phyloP scores from a whole-genome alignment of 2,797 vertebrate genomes.

The Benthosema pterotum region DNA sequence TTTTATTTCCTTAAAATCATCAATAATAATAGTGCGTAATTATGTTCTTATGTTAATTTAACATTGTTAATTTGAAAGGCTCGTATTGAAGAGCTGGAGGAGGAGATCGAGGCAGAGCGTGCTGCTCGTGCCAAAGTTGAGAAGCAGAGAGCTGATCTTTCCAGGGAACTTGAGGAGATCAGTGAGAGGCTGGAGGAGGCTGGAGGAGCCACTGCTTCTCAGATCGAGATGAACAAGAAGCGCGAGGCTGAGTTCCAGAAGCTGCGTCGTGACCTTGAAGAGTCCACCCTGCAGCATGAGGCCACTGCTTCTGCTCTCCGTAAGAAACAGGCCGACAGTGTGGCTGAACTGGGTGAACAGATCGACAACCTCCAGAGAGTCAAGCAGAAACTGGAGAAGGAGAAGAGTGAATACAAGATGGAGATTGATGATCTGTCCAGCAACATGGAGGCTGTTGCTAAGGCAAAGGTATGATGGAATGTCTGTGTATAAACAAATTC shows the following conservation, averaged over 20 bases:
- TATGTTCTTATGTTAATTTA: neutral
- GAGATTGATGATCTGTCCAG: conserved; percentile 85
- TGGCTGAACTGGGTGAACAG: conserved; percentile 86
- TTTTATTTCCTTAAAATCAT: neutral
- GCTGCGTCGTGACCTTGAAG: conserved; percentile 83
- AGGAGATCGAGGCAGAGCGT: conserved; percentile 86
- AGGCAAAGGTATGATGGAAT: conserved; percentile 61
- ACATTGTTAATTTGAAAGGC: conserved; percentile 66
- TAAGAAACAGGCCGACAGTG: conserved; percentile 86
- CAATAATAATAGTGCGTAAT: neutral
- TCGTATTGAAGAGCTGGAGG: conserved; percentile 86
- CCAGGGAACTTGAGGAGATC: conserved; percentile 79
- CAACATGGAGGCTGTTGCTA: conserved; percentile 83
- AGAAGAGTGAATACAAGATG: conserved; percentile 90
- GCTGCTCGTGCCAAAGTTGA: conserved; percentile 78
- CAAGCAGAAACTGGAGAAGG: conserved; percentile 89
- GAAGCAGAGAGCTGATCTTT: conserved; percentile 81
- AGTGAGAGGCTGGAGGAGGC: conserved; percentile 58
- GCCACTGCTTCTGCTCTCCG: conserved; percentile 78
- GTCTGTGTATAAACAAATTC: too few species aligned
- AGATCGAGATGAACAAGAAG: conserved; percentile 88
- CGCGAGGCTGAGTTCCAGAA: conserved; percentile 87
- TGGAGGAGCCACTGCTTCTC: conserved; percentile 79
- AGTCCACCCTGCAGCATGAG: conserved; percentile 87
- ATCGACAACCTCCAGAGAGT: conserved; percentile 88